Conservation (phyloP, 2,797 vertebrate genomes). For the Chromis chromis region DNA sequence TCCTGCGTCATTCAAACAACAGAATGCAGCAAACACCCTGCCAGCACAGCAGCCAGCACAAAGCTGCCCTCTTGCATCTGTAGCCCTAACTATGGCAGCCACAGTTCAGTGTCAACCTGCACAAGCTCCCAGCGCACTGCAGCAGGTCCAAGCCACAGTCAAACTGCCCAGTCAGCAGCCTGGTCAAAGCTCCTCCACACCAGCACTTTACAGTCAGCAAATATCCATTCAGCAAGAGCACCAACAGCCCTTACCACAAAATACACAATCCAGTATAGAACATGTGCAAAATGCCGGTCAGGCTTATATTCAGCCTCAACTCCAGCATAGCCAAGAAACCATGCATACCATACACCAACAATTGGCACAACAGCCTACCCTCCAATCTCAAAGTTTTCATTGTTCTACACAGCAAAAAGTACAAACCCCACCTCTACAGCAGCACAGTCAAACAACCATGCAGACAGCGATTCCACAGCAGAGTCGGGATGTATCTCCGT, state of each 20-base stretch:
- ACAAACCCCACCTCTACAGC: constrained; percentile 47
- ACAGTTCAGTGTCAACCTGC: constrained; percentile 60
- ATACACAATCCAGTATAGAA: constrained; percentile 53
- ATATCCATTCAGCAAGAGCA: constrained; percentile 68
- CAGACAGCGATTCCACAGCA: constrained; percentile 46
- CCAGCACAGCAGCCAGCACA: constrained; percentile 66
- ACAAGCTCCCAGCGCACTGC: constrained; percentile 60
- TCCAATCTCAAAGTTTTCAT: constrained; percentile 55
- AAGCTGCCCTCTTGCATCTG: constrained; percentile 57
- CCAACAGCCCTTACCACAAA: constrained; percentile 60
- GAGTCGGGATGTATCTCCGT: constrained; percentile 55
- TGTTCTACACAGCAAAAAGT: constrained; percentile 57
- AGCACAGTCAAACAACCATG: constrained; percentile 51
- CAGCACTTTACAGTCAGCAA: constrained; percentile 75
- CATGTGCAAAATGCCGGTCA: constrained; percentile 58
- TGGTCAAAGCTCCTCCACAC: constrained; percentile 63
- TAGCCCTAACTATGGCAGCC: constrained; percentile 64
- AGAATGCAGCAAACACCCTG: constrained; percentile 38
- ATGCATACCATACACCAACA: constrained; percentile 56
- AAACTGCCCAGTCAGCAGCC: constrained; percentile 63
- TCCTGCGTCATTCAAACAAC: constrained; percentile 55
- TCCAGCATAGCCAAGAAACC: constrained; percentile 60
- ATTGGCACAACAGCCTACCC: constrained; percentile 48
- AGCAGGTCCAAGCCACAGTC: constrained; percentile 57
- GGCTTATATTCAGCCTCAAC: constrained; percentile 56